Percentiles rank a stretch among this genome's conserved stretches.
Conservation (phyloP, 2,888 invertebrate species). For the Cyclophora punctaria region DNA sequence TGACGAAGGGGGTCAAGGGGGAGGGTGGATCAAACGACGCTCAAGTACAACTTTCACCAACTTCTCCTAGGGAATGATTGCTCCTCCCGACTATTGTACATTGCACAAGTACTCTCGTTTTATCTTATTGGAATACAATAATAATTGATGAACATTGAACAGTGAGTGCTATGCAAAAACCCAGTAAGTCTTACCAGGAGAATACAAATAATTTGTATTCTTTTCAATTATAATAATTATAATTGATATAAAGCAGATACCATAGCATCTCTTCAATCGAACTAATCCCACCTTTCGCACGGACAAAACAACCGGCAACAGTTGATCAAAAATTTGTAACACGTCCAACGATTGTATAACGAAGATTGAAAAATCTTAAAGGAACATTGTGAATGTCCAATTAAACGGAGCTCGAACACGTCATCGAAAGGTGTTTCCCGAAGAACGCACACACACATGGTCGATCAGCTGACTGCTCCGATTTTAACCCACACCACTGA, state of each 20-base stretch:
- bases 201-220: too few relatives aligned
- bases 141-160: too few relatives aligned
- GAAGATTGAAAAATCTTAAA: constrained; percentile 46
- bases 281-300: constrained; percentile 12
- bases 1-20: constrained; percentile 47
- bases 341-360: constrained; percentile 1
- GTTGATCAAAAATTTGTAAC: too few relatives aligned
- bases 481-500: constrained; percentile 72
- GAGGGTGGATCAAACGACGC: constrained; percentile 32
- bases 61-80: constrained; percentile 18
- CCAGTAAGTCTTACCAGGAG: too few relatives aligned
- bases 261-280: not conserved
- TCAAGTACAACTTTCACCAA: constrained; percentile 48
- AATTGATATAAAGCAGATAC: too few relatives aligned
- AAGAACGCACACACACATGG: constrained; percentile 65
- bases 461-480: constrained; percentile 74
- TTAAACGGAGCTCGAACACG: constrained; percentile 71
- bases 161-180: too few relatives aligned
- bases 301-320: too few relatives aligned
- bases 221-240: too few relatives aligned
- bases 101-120: too few relatives aligned
- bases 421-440: constrained; percentile 76
- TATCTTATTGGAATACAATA: too few relatives aligned
- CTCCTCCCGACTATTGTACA: constrained; percentile 30
- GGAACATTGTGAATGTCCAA: constrained; percentile 73